Percentiles rank a stretch among this genome's conserved stretches.
Evolutionary conservation across 2,113 vertebrate genomes (phyloP).

Genomic region (Corythoichthys intestinalis): DNA sequence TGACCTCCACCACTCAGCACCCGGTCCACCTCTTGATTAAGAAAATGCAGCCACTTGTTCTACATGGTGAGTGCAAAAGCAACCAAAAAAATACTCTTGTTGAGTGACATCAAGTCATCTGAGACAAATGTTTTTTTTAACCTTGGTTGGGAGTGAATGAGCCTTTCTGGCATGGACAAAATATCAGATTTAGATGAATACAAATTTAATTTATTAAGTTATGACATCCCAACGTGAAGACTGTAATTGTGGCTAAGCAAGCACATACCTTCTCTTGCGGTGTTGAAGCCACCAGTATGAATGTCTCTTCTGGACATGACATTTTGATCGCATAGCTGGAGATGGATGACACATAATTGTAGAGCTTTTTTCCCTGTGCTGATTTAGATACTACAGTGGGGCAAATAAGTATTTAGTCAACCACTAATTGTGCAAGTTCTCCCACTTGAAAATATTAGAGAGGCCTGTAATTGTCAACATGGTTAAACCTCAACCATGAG

Average conservation of each 20-base stretch:
- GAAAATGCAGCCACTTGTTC: conserved; percentile 89
- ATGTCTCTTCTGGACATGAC: conserved; percentile 90
- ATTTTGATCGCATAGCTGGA: conserved; percentile 87
- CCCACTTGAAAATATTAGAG: too few species aligned
- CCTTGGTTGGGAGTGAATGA: neutral
- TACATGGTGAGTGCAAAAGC: conserved; percentile 36
- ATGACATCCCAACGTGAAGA: neutral
- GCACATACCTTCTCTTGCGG: conserved; percentile 86
- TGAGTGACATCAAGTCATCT: neutral
- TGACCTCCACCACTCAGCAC: conserved; percentile 75
- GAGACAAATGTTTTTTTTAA: conserved; percentile 3
- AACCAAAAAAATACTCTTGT: neutral
- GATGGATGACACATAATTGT: neutral
- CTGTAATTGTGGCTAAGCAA: neutral
- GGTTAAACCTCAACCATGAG: too few species aligned
- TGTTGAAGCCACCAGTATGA: conserved; percentile 85
- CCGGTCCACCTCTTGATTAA: conserved; percentile 91
- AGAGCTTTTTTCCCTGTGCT: neutral
- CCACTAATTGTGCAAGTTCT: too few species aligned
- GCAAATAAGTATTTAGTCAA: too few species aligned
- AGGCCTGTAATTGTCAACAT: too few species aligned
- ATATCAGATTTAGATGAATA: neutral
- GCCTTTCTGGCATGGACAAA: neutral
- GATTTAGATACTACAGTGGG: too few species aligned
- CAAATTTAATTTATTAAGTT: neutral